Base-by-base conservation (phyloP, 2,797 vertebrate genomes). In the Melanotaenia boesemani region DNA sequence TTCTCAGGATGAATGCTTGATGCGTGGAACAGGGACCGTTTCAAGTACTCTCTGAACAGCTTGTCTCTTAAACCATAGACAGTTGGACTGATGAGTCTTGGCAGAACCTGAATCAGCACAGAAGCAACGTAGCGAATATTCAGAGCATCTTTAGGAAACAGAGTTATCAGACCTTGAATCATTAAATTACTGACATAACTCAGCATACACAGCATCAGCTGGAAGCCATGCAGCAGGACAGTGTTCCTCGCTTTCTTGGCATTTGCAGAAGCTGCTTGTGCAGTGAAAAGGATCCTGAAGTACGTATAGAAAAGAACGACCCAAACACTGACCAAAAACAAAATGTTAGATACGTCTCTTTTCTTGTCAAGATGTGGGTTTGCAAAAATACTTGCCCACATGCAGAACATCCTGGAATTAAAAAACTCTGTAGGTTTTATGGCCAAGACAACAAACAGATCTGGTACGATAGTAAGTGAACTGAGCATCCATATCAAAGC, bases 221-320 rank as follows among this genome's bases (percentile, higher is more conserved):
- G 85, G 67, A 89, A 76, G 44, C 87, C 70, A 0, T 89, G 80
- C 7, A 89, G 70, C n/a, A 87, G 63, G 20, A 92, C 65, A 0
- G 90, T 92, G 76, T 89, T 90, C 6, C 84, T 83, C 3, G 85
- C 89, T 32, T 91, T 92, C 36, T 36, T 89, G 22, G 73, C 52
- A 0, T 89, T 83, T 12, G 60, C n/a, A 18, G 76, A 62, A 10
- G 81, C 85, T 4, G 84, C 74, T 36, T 86, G 74, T 6, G 90
- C 88, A 0, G 89, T 30, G 0, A 87, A 86, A 37, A 90, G 44
- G 39, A 92, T 90, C 55, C 72, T 87, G 39, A 90, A 88, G 70
- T 94, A 93, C 1, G 90, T 83, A 6, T 88, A 93, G 52, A 92
- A 64, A 8, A 94, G 69, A 34, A 30, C 82, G 39, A 89, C 6